These are phyloP conservation scores for Diprion similis DNA, from an alignment of 1,140 invertebrate genomes.

Conservation along the genomic window DNA sequence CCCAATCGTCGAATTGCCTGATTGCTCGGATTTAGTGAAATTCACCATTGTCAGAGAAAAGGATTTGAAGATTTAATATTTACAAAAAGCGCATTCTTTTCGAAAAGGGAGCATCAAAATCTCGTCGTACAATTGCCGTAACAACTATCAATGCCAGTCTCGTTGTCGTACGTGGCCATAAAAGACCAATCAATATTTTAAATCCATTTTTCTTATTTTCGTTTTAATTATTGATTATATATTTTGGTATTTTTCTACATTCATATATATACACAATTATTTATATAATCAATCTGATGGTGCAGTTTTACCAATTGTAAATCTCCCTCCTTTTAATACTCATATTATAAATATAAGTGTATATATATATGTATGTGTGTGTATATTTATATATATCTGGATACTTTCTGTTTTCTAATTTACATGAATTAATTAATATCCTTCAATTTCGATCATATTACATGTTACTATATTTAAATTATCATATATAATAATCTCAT, in stretches of 20 bases:
- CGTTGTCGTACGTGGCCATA: not conserved
- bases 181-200: not conserved
- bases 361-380: slow-evolving; percentile 22
- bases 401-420: slow-evolving; percentile 58
- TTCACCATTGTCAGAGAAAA: too few species aligned
- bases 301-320: not conserved
- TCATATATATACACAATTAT: slow-evolving; percentile 28
- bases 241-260: slow-evolving; percentile 22
- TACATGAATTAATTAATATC: slow-evolving; percentile 44
- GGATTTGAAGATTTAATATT: too few species aligned
- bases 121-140: too few species aligned
- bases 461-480: slow-evolving; percentile 37
- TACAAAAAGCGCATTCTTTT: too few species aligned
- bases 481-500: slow-evolving; percentile 12
- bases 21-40: too few species aligned
- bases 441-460: slow-evolving; percentile 41
- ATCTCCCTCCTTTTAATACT: not conserved
- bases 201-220: not conserved
- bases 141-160: not conserved
- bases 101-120: too few species aligned
- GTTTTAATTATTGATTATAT: not conserved
- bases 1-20: too few species aligned
- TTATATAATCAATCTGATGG: slow-evolving; percentile 31
- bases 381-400: slow-evolving; percentile 42
- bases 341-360: not conserved